Evolutionary conservation across 2,888 invertebrate genomes (phyloP), one percentile per base, ranked within the genome.

Genomic region (Microplitis manilae): DNA sequence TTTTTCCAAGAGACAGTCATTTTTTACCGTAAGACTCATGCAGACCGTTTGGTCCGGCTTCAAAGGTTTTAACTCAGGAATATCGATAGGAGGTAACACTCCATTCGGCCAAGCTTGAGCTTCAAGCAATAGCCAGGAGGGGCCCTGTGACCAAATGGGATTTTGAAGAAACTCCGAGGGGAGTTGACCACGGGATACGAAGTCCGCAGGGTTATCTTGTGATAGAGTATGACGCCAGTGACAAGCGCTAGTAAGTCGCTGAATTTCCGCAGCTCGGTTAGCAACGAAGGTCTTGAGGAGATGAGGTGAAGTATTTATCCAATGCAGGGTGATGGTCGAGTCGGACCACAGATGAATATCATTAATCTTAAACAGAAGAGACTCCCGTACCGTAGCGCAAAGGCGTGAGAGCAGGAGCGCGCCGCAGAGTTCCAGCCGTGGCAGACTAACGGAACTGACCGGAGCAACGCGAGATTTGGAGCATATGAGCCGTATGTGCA

Each of bases 171-270:
- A 79, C 6, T 72, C 60, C 5, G 38, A 17, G 1, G 75, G 70
- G 1, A 72, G 15, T 68, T 79, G 80, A 9, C 81, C 81, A 41
- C 80, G 38, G 5, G 81, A 81, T 6, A 78, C 15, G 0, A 79
- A 41, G 61, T 84, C 83, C 0, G 82, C 83, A 0, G 81, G 83
- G 73, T 84, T 83, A 6, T 81, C 78, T 5, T 8, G 13, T 13
- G 61, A 61, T 15, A 13, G 17, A 6, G 9, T 17, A 61, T 61
- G 61, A 1, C 61, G 61, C 61, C 61, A 61, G 17, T 15, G n/a
- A 17, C 61, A 61, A n/a, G 9, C 6, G 6, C 6, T 1, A 1
- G 61, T 61, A 1, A 8, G 6, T 15, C 9, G 9, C 9, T 61
- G 13, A 8, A n/a, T 20, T 30, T 60, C 61, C 30, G 50, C 39